Percentiles rank a stretch among this genome's conserved stretches.
Evolutionary conservation across 1,140 invertebrate genomes (phyloP).

Genomic region (Vanessa atalanta): DNA sequence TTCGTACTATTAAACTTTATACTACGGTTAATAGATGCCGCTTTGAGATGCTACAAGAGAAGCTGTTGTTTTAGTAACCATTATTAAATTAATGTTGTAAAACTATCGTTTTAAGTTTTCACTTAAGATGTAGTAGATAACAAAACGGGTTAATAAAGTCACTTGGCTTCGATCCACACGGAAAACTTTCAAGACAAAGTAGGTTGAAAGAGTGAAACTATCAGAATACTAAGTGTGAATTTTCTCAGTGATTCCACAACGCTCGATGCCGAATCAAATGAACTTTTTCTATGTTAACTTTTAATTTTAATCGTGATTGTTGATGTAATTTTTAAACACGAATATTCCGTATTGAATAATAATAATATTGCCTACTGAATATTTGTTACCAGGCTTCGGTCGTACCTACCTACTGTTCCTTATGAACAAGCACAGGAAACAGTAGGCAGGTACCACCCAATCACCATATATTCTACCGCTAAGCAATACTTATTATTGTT

Average conservation of each 20-base stretch:
- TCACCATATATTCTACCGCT: no score
- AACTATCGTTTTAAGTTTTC: constrained; percentile 22
- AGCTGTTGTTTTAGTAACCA: not conserved
- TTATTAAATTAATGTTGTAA: constrained; percentile 3
- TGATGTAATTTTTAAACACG: not conserved
- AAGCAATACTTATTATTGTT: no score
- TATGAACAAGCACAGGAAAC: no score
- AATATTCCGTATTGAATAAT: no score
- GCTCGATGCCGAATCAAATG: not conserved
- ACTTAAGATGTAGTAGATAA: constrained; percentile 28
- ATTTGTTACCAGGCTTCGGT: no score
- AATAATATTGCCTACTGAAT: no score
- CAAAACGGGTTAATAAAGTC: constrained; percentile 30
- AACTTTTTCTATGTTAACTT: not conserved
- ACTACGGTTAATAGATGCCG: not conserved
- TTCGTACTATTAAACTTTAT: not conserved
- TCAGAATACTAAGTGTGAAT: constrained; percentile 32
- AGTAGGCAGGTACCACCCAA: no score
- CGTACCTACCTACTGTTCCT: no score
- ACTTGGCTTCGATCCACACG: constrained; percentile 12
- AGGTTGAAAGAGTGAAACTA: constrained; percentile 22
- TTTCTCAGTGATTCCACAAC: constrained; percentile 14
- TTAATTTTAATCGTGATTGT: not conserved
- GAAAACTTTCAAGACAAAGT: constrained; percentile 31
- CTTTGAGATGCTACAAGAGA: not conserved